Evolutionary conservation across 1,140 invertebrate genomes (phyloP).

Genomic region (Eurosta solidaginis): DNA sequence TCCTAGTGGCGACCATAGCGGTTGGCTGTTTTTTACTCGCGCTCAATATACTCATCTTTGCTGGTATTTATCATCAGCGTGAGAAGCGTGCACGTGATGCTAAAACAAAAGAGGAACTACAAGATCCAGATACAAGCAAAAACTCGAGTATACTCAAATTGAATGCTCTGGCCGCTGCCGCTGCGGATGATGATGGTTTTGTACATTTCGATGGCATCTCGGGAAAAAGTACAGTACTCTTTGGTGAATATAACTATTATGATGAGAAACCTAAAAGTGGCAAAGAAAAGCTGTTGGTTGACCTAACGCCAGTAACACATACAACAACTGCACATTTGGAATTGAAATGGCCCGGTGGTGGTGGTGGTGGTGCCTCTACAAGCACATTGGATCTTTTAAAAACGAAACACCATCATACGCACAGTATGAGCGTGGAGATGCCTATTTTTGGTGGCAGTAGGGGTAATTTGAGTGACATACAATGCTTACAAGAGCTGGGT

Average conservation of each 20-base stretch:
- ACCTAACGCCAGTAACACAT: slow-evolving; percentile 64
- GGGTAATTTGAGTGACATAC: background rate
- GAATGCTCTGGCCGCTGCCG: slow-evolving; percentile 39
- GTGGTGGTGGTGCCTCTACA: too few species aligned
- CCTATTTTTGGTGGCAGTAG: background rate
- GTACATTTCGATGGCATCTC: slow-evolving; percentile 38
- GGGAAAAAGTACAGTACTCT: slow-evolving; percentile 38
- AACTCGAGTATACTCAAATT: slow-evolving; percentile 54
- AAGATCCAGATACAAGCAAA: slow-evolving; percentile 66
- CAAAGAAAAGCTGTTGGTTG: slow-evolving; percentile 67
- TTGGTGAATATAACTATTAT: slow-evolving; percentile 66
- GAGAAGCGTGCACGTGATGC: slow-evolving; percentile 69
- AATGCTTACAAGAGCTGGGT: slow-evolving; percentile 29
- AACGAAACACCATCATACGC: slow-evolving; percentile 40
- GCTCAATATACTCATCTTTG: slow-evolving; percentile 91
- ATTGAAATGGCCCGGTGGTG: slow-evolving; percentile 41
- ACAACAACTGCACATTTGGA: slow-evolving; percentile 45
- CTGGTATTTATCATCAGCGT: slow-evolving; percentile 90
- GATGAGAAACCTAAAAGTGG: slow-evolving; percentile 66
- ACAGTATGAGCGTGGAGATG: background rate
- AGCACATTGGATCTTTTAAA: slow-evolving; percentile 54
- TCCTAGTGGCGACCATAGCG: slow-evolving; percentile 88
- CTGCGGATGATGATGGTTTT: slow-evolving; percentile 40
- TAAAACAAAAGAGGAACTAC: slow-evolving; percentile 75
- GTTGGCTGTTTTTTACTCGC: slow-evolving; percentile 87